These are phyloP conservation scores for Halocaridina rubra DNA, from an alignment of 2,888 invertebrate genomes.

Conservation along the genomic window DNA sequence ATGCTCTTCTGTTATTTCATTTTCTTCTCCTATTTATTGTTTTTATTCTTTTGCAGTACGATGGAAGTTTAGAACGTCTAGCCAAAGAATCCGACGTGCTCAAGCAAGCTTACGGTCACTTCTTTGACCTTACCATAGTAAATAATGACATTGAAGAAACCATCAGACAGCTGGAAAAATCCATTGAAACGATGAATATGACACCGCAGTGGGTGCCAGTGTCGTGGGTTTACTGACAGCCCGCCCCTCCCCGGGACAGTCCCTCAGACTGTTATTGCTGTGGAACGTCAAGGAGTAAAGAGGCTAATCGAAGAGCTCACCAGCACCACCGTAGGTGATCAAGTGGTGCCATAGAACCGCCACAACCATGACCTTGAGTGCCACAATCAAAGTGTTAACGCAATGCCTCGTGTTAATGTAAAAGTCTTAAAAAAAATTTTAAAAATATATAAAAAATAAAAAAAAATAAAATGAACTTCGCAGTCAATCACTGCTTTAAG, in stretches of 20 bases:
- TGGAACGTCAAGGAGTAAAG: constrained; percentile 62
- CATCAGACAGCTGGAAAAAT: constrained; percentile 89
- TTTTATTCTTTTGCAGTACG: constrained; percentile 81
- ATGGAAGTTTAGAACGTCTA: constrained; percentile 95
- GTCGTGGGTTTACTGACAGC: constrained; percentile 91
- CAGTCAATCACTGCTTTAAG: constrained; percentile 27
- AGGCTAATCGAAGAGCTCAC: constrained; percentile 50
- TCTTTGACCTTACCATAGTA: constrained; percentile 97
- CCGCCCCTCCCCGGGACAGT: constrained; percentile 63
- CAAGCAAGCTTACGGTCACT: constrained; percentile 96
- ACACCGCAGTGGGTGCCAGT: constrained; percentile 98
- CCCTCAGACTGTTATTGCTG: constrained; percentile 63
- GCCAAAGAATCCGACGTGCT: constrained; percentile 97
- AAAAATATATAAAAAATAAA: constrained; percentile 22
- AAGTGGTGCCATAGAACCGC: constrained; percentile 38
- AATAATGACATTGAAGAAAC: constrained; percentile 99
- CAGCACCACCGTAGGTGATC: constrained; percentile 56
- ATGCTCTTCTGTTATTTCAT: no score
- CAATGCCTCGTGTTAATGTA: constrained; percentile 36
- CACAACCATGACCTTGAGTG: constrained; percentile 38
- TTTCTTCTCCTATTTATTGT: no score
- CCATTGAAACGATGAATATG: constrained; percentile 89
- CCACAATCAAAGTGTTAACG: constrained; percentile 52
- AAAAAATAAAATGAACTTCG: background rate
- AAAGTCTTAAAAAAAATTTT: constrained; percentile 4